A percentile compares a stretch with the other conserved stretches of the same genome.
Evolutionary conservation across 2,797 vertebrate species (phyloP).

Genomic region (Ptychadena robeensis): DNA sequence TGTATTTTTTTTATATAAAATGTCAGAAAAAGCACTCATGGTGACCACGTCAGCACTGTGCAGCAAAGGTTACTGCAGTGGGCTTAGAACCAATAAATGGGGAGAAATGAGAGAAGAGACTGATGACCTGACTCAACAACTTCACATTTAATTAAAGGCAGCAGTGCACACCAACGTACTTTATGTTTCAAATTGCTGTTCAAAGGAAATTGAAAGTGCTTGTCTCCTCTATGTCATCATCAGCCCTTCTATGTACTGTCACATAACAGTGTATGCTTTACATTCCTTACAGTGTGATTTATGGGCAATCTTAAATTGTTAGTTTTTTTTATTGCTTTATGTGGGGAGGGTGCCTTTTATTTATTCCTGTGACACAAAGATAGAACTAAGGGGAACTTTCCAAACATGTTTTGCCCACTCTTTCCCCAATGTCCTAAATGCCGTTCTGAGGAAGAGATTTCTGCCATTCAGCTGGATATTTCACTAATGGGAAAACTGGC

Average conservation of each 20-base stretch:
- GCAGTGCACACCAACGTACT: constrained; percentile 5
- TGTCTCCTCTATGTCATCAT: not conserved
- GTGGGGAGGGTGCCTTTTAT: too few relatives aligned
- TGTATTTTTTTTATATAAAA: not conserved
- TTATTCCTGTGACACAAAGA: too few relatives aligned
- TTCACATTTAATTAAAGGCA: constrained; percentile 40
- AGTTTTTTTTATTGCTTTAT: too few relatives aligned
- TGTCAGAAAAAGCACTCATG: not conserved
- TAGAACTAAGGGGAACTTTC: too few relatives aligned
- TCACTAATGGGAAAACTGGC: too few relatives aligned
- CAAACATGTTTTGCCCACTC: too few relatives aligned
- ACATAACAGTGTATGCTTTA: not conserved
- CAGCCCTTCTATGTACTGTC: not conserved
- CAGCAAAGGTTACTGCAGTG: not conserved
- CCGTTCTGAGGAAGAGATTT: too few relatives aligned
- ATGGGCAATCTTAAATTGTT: too few relatives aligned
- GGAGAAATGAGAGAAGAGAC: not conserved
- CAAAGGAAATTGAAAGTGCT: not conserved
- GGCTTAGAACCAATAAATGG: constrained; percentile 3
- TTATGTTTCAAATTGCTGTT: constrained; percentile 1
- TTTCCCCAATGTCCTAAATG: too few relatives aligned
- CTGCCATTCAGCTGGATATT: too few relatives aligned
- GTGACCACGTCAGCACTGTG: not conserved
- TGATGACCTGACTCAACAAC: constrained; percentile 12
- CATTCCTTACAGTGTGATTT: too few relatives aligned